Conservation (phyloP, 1,140 invertebrate species). For the Mya arenaria region DNA sequence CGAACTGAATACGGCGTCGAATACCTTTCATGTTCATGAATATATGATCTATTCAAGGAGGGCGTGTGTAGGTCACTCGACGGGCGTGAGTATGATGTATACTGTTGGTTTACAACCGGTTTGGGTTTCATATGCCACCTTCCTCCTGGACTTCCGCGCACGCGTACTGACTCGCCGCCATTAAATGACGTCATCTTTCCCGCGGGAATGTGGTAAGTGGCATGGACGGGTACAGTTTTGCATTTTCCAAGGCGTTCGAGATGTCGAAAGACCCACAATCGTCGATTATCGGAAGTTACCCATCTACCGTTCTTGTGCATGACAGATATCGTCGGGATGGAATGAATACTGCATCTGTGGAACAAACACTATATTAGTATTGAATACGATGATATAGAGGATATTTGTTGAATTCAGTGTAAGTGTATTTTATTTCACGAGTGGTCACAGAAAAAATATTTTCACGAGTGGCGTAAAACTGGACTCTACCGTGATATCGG, state of each 20-base stretch:
- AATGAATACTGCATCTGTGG: not conserved
- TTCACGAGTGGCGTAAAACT: not conserved
- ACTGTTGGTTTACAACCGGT: too few species aligned
- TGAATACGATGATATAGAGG: not conserved
- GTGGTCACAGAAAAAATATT: not conserved
- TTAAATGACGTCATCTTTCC: not conserved
- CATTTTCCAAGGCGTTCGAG: slow-evolving; percentile 28
- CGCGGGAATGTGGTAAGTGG: not conserved
- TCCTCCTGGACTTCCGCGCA: slow-evolving; percentile 4
- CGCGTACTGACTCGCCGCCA: not conserved
- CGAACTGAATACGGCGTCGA: too few species aligned
- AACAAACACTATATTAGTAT: not conserved
- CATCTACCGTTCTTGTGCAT: not conserved
- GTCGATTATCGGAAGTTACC: slow-evolving; percentile 6
- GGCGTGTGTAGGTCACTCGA: too few species aligned
- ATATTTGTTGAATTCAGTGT: too few species aligned
- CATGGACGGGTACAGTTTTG: not conserved
- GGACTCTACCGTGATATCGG: too few species aligned
- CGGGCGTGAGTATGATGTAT: too few species aligned
- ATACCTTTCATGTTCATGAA: too few species aligned
- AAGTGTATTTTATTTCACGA: too few species aligned
- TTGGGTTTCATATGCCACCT: not conserved
- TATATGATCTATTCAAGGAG: too few species aligned
- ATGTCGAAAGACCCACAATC: slow-evolving; percentile 38
- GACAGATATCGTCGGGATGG: slow-evolving; percentile 9